phyloP scores from a whole-genome alignment of 1,140 invertebrate species.

The Chironomus tepperi region DNA sequence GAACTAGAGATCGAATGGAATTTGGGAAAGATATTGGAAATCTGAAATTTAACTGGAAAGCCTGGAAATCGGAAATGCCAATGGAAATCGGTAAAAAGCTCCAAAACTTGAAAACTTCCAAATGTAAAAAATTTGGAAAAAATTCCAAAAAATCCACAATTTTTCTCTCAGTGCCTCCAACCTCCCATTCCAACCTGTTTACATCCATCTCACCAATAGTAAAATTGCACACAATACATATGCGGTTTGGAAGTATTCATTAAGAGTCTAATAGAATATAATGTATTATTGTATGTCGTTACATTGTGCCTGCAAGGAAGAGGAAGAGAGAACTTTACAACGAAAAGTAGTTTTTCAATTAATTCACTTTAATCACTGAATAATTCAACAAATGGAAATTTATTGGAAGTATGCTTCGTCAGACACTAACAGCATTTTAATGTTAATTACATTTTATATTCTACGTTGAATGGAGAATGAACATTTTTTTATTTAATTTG shows the following conservation, averaged over 20 bases:
- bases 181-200: too few relatives aligned
- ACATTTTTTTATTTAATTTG: neutral
- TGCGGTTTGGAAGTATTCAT: neutral
- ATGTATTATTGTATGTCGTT: neutral
- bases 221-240: neutral
- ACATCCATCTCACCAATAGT: neutral
- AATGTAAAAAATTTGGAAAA: too few relatives aligned
- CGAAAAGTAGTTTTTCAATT: neutral
- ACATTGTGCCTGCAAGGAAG: neutral
- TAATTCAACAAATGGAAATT: neutral
- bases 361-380: neutral
- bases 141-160: too few relatives aligned
- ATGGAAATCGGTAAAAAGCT: too few relatives aligned
- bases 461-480: too few relatives aligned
- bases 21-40: too few relatives aligned
- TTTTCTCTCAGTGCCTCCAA: too few relatives aligned
- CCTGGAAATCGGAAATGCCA: too few relatives aligned
- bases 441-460: neutral
- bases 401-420: neutral
- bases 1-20: too few relatives aligned
- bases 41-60: too few relatives aligned
- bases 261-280: neutral
- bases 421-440: neutral
- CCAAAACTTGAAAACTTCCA: too few relatives aligned
- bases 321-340: neutral